phyloP scores from a whole-genome alignment of 2,113 vertebrate species.

The Dipodomys stephensi region DNA sequence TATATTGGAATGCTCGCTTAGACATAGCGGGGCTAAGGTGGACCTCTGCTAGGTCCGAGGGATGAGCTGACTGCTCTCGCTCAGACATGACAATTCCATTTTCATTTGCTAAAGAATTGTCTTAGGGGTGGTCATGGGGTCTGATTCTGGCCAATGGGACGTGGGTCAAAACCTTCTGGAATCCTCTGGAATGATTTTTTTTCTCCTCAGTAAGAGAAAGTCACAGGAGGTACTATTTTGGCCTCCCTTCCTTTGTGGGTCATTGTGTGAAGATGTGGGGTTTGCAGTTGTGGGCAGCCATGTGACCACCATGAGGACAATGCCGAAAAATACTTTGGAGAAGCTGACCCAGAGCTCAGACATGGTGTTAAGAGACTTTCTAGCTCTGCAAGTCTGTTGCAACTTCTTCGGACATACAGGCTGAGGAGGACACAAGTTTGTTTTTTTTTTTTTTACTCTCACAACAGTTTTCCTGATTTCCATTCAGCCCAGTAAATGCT shows the following conservation, averaged over 20 bases:
- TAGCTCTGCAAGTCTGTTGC: no score
- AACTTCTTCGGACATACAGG: no score
- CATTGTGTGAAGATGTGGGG: neutral
- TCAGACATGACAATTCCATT: neutral
- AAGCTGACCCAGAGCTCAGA: neutral
- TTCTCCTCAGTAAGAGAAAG: neutral
- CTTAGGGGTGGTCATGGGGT: neutral
- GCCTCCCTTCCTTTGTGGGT: neutral
- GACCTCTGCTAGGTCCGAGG: neutral
- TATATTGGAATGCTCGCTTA: neutral
- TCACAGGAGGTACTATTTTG: neutral
- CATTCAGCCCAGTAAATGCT: neutral
- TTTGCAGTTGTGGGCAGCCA: neutral
- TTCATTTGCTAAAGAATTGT: neutral
- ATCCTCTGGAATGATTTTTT: slow-evolving; percentile 51
- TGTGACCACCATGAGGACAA: neutral
- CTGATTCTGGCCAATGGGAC: neutral
- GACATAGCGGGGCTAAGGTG: neutral
- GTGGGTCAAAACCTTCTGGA: slow-evolving; percentile 2
- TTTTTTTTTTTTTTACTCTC: no score
- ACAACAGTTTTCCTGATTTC: neutral
- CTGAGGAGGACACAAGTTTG: no score
- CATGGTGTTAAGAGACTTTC: neutral
- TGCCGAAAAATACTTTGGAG: neutral
- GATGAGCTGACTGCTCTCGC: neutral